Conservation (phyloP, 2,113 vertebrate genomes). For the Diadophis punctatus region DNA sequence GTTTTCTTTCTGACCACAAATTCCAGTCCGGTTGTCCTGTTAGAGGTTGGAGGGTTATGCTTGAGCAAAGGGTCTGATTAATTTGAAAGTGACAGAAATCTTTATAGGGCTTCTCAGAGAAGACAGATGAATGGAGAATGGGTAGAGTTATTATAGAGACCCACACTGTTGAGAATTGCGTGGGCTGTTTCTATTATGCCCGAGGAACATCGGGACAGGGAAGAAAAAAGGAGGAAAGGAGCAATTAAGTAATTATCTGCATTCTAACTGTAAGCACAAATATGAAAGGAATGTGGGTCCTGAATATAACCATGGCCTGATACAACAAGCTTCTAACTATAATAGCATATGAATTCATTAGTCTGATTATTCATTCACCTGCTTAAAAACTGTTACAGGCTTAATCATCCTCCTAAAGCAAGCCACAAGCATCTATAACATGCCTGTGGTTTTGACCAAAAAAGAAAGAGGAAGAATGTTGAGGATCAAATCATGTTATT, state of each 20-base stretch:
- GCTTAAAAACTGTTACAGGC: conserved; percentile 22
- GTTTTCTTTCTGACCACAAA: not conserved
- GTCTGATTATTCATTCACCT: not conserved
- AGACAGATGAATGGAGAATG: not conserved
- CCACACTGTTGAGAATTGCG: conserved; percentile 21
- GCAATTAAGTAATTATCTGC: conserved; percentile 43
- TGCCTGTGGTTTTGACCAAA: conserved; percentile 61
- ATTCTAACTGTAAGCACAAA: conserved; percentile 45
- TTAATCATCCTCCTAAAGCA: conserved; percentile 32
- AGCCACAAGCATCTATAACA: conserved; percentile 42
- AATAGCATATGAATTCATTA: not conserved
- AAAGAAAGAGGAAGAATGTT: conserved; percentile 43
- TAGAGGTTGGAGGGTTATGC: not conserved
- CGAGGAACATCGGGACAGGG: conserved; percentile 23
- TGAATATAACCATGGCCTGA: not conserved
- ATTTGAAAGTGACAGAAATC: not conserved
- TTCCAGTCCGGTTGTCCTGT: not conserved
- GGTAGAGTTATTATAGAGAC: not conserved
- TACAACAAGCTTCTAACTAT: not conserved
- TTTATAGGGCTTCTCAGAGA: not conserved
- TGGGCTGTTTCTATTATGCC: conserved; percentile 39
- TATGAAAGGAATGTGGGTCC: conserved; percentile 42
- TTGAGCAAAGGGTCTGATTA: not conserved
- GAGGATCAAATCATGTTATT: conserved; percentile 49
- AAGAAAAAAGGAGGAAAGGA: conserved; percentile 31